Conservation (phyloP, 1,140 invertebrate species). For the Cydia strobilella region DNA sequence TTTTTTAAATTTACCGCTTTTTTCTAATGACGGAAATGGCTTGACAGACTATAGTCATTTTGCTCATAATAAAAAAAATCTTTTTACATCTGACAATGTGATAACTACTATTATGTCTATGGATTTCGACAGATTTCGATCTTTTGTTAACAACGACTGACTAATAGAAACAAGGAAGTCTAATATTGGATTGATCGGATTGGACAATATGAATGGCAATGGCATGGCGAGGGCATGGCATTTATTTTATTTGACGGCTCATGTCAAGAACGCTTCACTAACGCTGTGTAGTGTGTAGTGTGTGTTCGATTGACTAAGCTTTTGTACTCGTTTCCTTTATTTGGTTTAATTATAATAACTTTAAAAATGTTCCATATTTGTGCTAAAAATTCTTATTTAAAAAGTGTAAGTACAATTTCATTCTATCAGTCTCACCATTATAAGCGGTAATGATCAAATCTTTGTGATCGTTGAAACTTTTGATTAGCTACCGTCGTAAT, state of each 20-base stretch:
- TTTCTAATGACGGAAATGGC: no score
- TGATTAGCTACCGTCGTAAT: constrained; percentile 12
- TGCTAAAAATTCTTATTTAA: constrained; percentile 30
- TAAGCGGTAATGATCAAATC: not conserved
- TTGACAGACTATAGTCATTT: no score
- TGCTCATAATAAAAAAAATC: not conserved
- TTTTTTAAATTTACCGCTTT: no score
- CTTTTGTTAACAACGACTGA: not conserved
- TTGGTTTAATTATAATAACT: constrained; percentile 29
- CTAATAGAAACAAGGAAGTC: not conserved
- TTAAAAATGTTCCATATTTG: constrained; percentile 39
- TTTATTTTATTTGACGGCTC: constrained; percentile 10
- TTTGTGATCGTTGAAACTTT: not conserved
- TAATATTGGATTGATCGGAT: not conserved
- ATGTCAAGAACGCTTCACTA: not conserved
- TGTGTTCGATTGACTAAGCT: not conserved
- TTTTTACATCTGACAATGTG: not conserved
- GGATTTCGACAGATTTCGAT: no score
- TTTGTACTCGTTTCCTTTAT: constrained; percentile 13
- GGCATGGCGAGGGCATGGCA: no score
- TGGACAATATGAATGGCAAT: constrained; percentile 2
- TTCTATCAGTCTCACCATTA: not conserved
- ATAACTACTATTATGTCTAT: no score
- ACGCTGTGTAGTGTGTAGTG: not conserved
- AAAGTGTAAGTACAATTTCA: constrained; percentile 37